phyloP scores from a whole-genome alignment of 30 jellyfish, hydroid and myxozoan species.

The Turritopsis rubra region DNA sequence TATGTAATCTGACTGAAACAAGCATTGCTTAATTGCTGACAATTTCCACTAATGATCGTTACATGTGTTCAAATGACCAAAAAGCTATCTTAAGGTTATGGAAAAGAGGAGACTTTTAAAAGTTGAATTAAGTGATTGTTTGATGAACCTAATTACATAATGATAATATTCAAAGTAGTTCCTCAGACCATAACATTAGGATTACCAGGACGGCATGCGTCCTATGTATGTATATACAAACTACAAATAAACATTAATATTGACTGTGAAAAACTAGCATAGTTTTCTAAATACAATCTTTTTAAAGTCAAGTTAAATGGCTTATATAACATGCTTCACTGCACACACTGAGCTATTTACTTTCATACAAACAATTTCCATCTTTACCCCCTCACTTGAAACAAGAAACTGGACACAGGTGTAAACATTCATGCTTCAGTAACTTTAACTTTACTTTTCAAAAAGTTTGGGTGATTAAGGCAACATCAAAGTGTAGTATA shows the following conservation, averaged over 20 bases:
- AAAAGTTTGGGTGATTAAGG: not conserved
- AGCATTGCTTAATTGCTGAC: not conserved
- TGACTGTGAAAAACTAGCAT: not conserved
- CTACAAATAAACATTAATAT: not conserved
- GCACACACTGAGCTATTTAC: not conserved
- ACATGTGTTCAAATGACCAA: not conserved
- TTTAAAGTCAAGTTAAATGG: not conserved
- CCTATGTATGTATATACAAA: no score
- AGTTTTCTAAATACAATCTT: not conserved
- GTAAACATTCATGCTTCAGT: conserved; percentile 20
- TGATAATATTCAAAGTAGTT: not conserved
- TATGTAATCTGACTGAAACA: not conserved
- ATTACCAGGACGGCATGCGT: not conserved
- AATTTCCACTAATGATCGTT: not conserved
- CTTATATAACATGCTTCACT: not conserved
- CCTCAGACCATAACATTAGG: not conserved
- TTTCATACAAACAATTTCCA: not conserved
- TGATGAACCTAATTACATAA: not conserved
- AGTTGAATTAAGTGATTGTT: not conserved
- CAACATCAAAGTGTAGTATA: not conserved
- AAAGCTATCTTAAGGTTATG: not conserved
- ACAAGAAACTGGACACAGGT: conserved; percentile 8
- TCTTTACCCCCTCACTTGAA: conserved; percentile 2
- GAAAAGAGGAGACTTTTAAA: not conserved
- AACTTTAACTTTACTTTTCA: not conserved